phyloP scores from a whole-genome alignment of 1,140 invertebrate species.

The Diabrotica undecimpunctata region DNA sequence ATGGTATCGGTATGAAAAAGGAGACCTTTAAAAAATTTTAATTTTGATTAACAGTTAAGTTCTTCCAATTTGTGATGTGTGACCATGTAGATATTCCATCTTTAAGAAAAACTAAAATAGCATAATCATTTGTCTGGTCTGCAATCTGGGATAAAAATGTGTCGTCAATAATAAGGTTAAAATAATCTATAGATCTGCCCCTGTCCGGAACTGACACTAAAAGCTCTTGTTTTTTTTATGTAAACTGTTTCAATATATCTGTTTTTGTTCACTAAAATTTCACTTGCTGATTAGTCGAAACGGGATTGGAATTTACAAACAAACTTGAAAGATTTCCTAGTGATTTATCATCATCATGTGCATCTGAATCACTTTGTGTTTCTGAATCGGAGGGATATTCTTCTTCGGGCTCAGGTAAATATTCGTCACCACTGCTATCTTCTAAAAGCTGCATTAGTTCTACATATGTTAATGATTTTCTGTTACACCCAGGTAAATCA shows the following conservation, averaged over 20 bases:
- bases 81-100: conserved; percentile 18
- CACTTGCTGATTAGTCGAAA: conserved; percentile 6
- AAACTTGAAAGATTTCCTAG: conserved; percentile 12
- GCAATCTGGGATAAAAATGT: conserved; percentile 20
- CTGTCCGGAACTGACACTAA: conserved; percentile 16
- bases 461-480: conserved; percentile 9
- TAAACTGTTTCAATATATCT: conserved; percentile 16
- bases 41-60: conserved; percentile 30
- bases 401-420: background rate
- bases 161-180: conserved; percentile 13
- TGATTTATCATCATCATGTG: conserved; percentile 4
- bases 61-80: conserved; percentile 23
- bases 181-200: conserved; percentile 16
- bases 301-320: conserved; percentile 6
- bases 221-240: conserved; percentile 18
- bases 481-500: conserved; percentile 7
- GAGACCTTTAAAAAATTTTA: conserved; percentile 19
- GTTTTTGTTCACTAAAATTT: too few species aligned
- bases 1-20: conserved; percentile 23
- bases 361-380: conserved; percentile 13
- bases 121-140: conserved; percentile 21
- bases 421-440: conserved; percentile 6
- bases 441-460: conserved; percentile 17
- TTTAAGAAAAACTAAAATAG: conserved; percentile 21
- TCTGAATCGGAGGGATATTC: conserved; percentile 8